Conservation (phyloP, 2,113 vertebrate genomes). For the Saguinus imperator region DNA sequence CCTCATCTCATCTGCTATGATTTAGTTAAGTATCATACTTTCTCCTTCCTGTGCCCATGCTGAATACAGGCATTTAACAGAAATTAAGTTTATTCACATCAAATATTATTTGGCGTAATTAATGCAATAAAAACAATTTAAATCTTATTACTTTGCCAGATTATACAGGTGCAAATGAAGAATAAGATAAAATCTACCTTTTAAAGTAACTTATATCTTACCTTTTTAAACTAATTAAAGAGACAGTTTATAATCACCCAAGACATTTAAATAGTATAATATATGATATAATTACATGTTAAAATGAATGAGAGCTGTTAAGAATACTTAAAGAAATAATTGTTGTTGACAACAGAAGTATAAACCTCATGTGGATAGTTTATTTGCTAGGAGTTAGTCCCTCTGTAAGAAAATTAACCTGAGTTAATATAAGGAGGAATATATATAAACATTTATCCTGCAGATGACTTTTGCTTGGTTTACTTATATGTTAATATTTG, state of each 20-base stretch:
- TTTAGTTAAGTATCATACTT: background rate
- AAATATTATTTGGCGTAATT: background rate
- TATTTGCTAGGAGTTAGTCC: slow-evolving; percentile 7
- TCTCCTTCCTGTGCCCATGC: background rate
- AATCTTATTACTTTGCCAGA: slow-evolving; percentile 31
- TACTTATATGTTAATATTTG: slow-evolving; percentile 1
- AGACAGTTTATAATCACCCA: slow-evolving; percentile 17
- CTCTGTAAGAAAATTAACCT: slow-evolving; percentile 42
- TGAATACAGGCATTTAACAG: background rate
- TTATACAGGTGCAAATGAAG: slow-evolving; percentile 11
- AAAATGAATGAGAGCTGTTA: background rate
- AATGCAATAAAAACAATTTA: slow-evolving; percentile 27
- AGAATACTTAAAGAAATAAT: slow-evolving; percentile 15
- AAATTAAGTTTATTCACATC: background rate
- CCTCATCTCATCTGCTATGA: background rate
- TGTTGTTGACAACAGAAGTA: background rate
- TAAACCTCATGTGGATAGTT: background rate
- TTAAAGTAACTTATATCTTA: background rate
- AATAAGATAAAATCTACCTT: slow-evolving; percentile 4
- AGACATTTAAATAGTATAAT: background rate
- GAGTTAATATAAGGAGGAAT: background rate
- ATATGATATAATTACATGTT: background rate
- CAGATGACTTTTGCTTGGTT: slow-evolving; percentile 12
- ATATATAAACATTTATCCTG: background rate
- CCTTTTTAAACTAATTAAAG: background rate